Base-by-base conservation (phyloP, 2,113 vertebrate genomes). In the Poeciliopsis retropinna region DNA sequence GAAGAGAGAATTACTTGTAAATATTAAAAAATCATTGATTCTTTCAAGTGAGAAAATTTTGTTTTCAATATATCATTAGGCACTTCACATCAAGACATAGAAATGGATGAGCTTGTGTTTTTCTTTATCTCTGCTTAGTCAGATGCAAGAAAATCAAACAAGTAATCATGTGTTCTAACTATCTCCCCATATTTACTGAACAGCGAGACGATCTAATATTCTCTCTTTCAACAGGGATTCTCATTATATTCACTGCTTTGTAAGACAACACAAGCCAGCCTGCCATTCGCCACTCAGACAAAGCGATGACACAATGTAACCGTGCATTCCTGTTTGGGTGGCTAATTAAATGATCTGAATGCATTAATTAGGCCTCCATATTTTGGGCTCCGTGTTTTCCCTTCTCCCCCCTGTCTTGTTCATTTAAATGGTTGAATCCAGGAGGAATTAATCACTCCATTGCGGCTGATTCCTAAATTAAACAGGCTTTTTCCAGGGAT, bases 381-480 rank as follows among this genome's bases (percentile, higher is more conserved):
- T 91, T 88, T 89, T 79, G 67, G 80, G 76, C 77, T 83, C 41
- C 64, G 80, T 80, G 79, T 89, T 85, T 89, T 73, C 69, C 71
- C 72, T 62, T 75, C 32, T 75, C 83, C 89, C 83, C 86, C 77
- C 81, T 64, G 78, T 83, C 90, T 85, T 87, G 79, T 91, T 88
- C 75, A 2, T 78, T 89, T 88, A 87, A 91, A 89, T 88, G 87
- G 87, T 89, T 83, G 81, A 89, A 89, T 91, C 92, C 92, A 84
- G 67, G 81, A 90, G 87, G 91, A 93, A 92, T 93, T 91, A 90
- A 92, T 93, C 86, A 91, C 89, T 90, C 83, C 86, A 83, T 78
- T 66, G 77, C 27, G 13, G 84, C 80, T 72, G 64, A 89, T 91
- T 92, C 83, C 81, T 84, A 89, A 91, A 93, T 92, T 91, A 92